Conservation (phyloP, 2,888 invertebrate species). For the Aromia moschata region DNA sequence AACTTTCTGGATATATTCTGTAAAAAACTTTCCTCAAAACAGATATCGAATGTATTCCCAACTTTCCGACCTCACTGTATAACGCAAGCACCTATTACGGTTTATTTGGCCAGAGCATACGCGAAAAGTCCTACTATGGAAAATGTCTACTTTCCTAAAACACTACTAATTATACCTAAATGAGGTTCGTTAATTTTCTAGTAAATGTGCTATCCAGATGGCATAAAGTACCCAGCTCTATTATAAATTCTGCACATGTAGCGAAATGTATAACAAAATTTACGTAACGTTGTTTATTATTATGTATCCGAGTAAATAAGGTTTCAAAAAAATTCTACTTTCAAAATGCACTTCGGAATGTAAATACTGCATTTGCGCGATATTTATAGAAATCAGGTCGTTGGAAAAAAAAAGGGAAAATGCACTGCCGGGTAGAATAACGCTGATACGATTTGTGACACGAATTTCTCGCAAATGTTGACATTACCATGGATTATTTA, state of each 20-base stretch:
- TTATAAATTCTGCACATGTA: slow-evolving; percentile 30
- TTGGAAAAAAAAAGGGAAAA: neutral
- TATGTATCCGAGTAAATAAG: slow-evolving; percentile 22
- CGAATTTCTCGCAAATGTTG: slow-evolving; percentile 7
- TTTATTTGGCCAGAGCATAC: too few relatives aligned
- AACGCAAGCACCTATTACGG: too few relatives aligned
- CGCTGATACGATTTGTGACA: neutral
- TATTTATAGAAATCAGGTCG: slow-evolving; percentile 12
- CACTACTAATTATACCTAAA: slow-evolving; percentile 16
- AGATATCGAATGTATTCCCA: too few relatives aligned
- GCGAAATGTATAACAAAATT: slow-evolving; percentile 29
- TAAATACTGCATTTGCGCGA: slow-evolving; percentile 17
- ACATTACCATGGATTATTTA: too few relatives aligned
- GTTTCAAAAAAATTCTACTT: slow-evolving; percentile 22
- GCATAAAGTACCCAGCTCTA: slow-evolving; percentile 12
- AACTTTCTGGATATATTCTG: too few relatives aligned
- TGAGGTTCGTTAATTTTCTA: slow-evolving; percentile 23
- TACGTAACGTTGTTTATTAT: slow-evolving; percentile 33
- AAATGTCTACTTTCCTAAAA: slow-evolving; percentile 14
- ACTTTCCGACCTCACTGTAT: too few relatives aligned
- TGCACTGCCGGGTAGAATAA: slow-evolving; percentile 1
- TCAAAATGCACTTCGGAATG: slow-evolving; percentile 13
- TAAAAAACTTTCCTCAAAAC: too few relatives aligned
- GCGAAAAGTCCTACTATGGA: neutral
- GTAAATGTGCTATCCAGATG: slow-evolving; percentile 11